A percentile compares a stretch with the other conserved stretches of the same genome.
Conservation (phyloP, 2,113 vertebrate genomes). For the Alethe diademata region DNA sequence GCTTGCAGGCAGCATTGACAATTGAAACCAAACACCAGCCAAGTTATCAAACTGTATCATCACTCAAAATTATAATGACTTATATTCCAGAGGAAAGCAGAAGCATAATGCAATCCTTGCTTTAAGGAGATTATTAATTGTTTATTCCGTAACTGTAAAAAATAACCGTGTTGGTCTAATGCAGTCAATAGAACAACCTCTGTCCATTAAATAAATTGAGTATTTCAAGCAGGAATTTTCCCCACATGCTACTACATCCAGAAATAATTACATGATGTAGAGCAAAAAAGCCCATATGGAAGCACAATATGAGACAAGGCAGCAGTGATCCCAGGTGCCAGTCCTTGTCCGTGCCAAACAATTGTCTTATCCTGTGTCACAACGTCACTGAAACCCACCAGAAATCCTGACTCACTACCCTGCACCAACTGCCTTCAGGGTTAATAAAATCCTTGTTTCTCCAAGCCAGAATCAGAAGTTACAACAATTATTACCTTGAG, state of each 20-base stretch:
- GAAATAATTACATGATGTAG: neutral
- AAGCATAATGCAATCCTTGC: neutral
- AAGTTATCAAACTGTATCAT: neutral
- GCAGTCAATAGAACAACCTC: neutral
- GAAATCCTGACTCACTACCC: neutral
- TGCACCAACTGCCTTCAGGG: accelerated
- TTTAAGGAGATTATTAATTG: neutral
- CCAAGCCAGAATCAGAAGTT: neutral
- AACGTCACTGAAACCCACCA: accelerated
- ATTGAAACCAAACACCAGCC: neutral
- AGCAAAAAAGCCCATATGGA: neutral
- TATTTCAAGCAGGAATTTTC: neutral
- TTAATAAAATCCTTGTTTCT: neutral
- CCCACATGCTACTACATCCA: neutral
- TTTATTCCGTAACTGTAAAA: neutral
- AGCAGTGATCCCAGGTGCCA: neutral
- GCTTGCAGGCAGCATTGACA: neutral
- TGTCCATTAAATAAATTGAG: neutral
- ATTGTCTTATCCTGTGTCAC: neutral
- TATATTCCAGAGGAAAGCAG: neutral
- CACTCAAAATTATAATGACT: neutral
- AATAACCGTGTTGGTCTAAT: neutral
- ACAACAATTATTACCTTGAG: neutral
- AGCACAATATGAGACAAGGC: neutral
- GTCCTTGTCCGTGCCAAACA: neutral